Conservation (phyloP, 2,888 invertebrate genomes). For the Nephrotoma appendiculata region DNA sequence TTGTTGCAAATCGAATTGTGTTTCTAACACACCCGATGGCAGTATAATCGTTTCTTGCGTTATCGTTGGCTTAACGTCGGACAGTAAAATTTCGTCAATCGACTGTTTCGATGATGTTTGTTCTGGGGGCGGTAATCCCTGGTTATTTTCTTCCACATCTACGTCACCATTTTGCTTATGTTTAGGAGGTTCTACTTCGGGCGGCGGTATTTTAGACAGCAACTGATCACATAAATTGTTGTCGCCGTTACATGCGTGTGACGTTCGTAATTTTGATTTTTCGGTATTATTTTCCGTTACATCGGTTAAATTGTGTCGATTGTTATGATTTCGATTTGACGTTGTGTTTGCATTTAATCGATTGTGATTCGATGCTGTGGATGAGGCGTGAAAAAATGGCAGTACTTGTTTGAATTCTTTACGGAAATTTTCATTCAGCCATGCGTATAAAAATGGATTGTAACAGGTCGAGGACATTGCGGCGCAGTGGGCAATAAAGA, state of each 20-base stretch:
- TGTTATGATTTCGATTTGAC: background rate
- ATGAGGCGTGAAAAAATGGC: slow-evolving; percentile 45
- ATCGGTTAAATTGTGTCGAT: background rate
- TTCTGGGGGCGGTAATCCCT: background rate
- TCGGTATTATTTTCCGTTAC: background rate
- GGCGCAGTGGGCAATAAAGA: slow-evolving; percentile 77
- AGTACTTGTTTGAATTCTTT: slow-evolving; percentile 78
- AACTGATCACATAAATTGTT: background rate
- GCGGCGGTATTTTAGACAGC: background rate
- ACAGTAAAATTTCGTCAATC: background rate
- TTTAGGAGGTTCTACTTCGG: background rate
- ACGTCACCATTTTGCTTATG: background rate
- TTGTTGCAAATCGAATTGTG: slow-evolving; percentile 10
- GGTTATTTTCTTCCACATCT: background rate
- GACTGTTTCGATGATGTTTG: background rate
- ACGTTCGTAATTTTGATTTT: background rate
- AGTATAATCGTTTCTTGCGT: slow-evolving; percentile 10
- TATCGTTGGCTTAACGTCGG: background rate
- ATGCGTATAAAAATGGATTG: slow-evolving; percentile 93
- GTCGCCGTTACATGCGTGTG: background rate
- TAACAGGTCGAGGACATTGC: slow-evolving; percentile 96
- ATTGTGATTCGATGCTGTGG: slow-evolving; percentile 6
- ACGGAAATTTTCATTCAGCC: slow-evolving; percentile 87
- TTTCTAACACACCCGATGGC: slow-evolving; percentile 14
- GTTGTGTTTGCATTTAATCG: background rate